Evolutionary conservation across 2,888 invertebrate species (phyloP).

Genomic region (Sphaerophoria taeniata): DNA sequence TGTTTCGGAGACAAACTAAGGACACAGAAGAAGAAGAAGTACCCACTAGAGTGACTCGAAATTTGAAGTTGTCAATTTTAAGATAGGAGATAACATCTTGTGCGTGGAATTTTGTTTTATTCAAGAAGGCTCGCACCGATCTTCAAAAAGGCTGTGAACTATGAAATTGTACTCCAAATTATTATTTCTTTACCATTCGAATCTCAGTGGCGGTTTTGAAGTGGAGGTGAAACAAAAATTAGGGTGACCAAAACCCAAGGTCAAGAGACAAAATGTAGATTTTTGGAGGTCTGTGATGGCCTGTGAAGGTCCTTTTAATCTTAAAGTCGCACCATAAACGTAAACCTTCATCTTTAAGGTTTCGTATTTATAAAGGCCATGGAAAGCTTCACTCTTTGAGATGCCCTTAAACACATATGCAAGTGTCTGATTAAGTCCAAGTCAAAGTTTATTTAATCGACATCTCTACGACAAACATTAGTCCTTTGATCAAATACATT

Average conservation of each 20-base stretch:
- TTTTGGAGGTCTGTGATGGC: not conserved
- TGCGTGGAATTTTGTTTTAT: constrained; percentile 2
- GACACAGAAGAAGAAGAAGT: constrained; percentile 17
- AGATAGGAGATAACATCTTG: constrained; percentile 12
- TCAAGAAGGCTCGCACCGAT: not conserved
- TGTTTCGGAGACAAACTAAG: constrained; percentile 31
- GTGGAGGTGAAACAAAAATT: no score
- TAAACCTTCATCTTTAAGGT: not conserved
- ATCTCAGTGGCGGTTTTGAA: not conserved
- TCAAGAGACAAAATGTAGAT: no score
- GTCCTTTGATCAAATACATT: constrained; percentile 21
- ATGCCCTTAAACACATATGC: no score
- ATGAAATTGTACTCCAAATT: constrained; percentile 1
- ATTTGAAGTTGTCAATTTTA: constrained; percentile 30
- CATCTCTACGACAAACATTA: no score
- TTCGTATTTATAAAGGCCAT: no score
- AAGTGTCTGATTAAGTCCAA: no score
- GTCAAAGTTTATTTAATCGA: no score
- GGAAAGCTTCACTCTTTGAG: no score
- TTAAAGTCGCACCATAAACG: not conserved
- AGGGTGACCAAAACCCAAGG: no score
- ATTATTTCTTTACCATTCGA: not conserved
- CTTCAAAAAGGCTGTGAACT: not conserved
- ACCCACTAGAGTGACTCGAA: constrained; percentile 21
- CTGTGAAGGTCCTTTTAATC: not conserved